Evolutionary conservation across 2,888 invertebrate species (phyloP), one percentile per base, ranked within the genome.

Genomic region (Drosophila parthenogenetica): DNA sequence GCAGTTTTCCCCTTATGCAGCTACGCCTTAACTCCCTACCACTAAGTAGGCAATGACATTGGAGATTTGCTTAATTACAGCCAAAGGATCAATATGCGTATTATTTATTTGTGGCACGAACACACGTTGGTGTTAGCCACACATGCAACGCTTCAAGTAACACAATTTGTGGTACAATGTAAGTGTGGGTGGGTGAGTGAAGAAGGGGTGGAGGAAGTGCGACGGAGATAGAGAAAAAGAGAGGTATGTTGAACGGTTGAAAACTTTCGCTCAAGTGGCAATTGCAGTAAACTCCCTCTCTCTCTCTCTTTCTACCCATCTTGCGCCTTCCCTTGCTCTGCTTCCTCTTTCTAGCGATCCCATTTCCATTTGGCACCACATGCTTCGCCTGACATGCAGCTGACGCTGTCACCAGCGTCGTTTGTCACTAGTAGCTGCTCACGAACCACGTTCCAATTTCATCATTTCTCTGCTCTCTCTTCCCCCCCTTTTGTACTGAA

Each of bases 331-430:
- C 13, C 35, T 35, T 32, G 0, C 25, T 25, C 25, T 25, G 25
- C 25, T 32, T 14, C 35, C 39, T 11, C 2, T 5, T 14, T 17
- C 14, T 25, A 40, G n/a, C 11, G 46, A 57, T 55, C 46, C 62
- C 62, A 57, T 60, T 62, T 63, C 71, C 64, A 69, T 77, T 65
- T 67, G 40, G 60, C 45, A 71, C 60, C 55, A 39, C 67, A 78
- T 65, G 32, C 53, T 29, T 59, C 62, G 45, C 61, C 29, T 42
- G 57, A 45, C 35, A 65, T 69, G 70, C 83, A 85, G 83, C 83
- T 83, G 83, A 84, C 81, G 68, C 67, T 81, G 73, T 73, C 73
- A 62, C 74, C 72, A 74, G 73, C 69, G 81, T 79, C 81, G 83
- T 82, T 77, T 79, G 77, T 83, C 83, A 82, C 75, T 61, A 43